A percentile compares a stretch with the other conserved stretches of the same genome.
Conservation (phyloP, 2,797 vertebrate species). For the Lagocephalus sceleratus region DNA sequence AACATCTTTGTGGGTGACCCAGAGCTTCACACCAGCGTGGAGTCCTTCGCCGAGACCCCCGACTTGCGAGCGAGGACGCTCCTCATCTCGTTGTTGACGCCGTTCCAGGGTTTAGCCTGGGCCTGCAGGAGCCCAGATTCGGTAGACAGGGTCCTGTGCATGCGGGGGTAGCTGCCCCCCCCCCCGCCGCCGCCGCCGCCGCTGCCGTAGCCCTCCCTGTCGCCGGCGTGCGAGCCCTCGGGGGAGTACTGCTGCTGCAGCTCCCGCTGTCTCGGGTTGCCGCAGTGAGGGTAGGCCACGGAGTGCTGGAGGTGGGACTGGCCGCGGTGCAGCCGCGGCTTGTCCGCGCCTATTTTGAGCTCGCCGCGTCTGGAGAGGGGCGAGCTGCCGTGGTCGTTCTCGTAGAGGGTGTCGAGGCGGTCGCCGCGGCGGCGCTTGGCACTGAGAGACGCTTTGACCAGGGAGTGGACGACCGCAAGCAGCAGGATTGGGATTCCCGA, state of each 20-base stretch:
- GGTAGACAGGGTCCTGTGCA: conserved; percentile 77
- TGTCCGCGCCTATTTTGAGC: conserved; percentile 64
- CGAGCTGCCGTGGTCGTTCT: conserved; percentile 70
- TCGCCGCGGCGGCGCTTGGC: conserved; percentile 48
- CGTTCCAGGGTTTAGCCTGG: conserved; percentile 80
- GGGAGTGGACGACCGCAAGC: conserved; percentile 72
- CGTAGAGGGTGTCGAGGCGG: conserved; percentile 67
- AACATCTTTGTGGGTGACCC: conserved; percentile 8
- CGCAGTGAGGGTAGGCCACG: conserved; percentile 68
- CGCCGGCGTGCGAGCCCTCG: conserved; percentile 42
- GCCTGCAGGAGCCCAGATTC: conserved; percentile 75
- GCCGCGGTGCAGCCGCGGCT: conserved; percentile 58
- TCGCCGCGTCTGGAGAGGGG: conserved; percentile 55
- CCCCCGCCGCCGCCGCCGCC: too few relatives aligned
- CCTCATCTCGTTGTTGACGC: conserved; percentile 84
- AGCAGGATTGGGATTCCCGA: conserved; percentile 82
- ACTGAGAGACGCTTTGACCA: conserved; percentile 70
- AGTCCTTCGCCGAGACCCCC: conserved; percentile 79
- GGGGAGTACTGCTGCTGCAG: conserved; percentile 62
- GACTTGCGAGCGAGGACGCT: conserved; percentile 76
- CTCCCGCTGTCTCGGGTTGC: conserved; percentile 62
- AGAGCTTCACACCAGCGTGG: conserved; percentile 81
- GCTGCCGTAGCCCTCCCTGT: conserved; percentile 68
- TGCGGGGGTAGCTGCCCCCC: conserved; percentile 56
- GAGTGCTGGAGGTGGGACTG: conserved; percentile 75